Percentiles rank a stretch among this genome's conserved stretches.
Conservation (phyloP, 2,888 invertebrate genomes). For the Ormyrus pomaceus region DNA sequence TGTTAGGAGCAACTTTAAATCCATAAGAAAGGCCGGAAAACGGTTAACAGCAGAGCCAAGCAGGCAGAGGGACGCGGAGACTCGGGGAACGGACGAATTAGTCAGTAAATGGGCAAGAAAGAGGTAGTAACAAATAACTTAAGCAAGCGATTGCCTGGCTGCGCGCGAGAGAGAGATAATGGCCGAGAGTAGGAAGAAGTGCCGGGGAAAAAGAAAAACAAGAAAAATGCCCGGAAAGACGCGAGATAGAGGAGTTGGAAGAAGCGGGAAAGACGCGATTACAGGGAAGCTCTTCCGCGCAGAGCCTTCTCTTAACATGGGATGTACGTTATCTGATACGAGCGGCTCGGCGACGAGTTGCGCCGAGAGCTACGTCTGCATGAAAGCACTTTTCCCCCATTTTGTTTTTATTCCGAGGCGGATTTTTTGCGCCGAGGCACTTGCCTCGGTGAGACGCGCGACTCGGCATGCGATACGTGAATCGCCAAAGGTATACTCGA, state of each 20-base stretch:
- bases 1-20: no score
- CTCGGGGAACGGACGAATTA: neutral
- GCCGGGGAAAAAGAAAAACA: neutral
- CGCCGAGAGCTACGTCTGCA: neutral
- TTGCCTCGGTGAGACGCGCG: no score
- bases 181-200: neutral
- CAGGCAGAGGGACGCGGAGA: no score
- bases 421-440: no score
- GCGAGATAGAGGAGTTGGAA: neutral
- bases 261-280: slow-evolving; percentile 5
- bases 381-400: neutral
- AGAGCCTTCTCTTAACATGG: slow-evolving; percentile 56
- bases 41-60: no score
- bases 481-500: no score
- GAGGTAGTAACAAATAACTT: slow-evolving; percentile 5
- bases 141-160: neutral
- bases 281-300: slow-evolving; percentile 44
- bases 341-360: slow-evolving; percentile 24
- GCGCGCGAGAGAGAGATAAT: slow-evolving; percentile 12
- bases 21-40: no score
- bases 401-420: neutral
- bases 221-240: no score
- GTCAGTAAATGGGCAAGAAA: neutral
- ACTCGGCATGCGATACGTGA: no score
- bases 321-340: slow-evolving; percentile 59